Evolutionary conservation across 2,888 invertebrate genomes (phyloP).

Genomic region (Selenia dentaria): DNA sequence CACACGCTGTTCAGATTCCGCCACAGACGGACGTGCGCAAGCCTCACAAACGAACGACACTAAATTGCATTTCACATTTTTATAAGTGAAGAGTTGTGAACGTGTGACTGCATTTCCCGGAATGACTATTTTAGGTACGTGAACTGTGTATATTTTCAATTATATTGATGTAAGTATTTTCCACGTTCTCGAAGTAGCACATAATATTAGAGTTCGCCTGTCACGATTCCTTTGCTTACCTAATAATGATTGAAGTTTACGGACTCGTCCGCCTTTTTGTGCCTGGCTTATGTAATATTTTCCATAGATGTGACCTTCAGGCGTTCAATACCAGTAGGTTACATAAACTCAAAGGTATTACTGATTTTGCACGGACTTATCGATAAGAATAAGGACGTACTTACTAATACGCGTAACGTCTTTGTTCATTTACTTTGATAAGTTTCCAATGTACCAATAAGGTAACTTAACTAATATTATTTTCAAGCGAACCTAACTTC

Average conservation of each 20-base stretch:
- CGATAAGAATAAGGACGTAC: neutral
- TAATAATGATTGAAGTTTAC: conserved; percentile 25
- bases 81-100: conserved; percentile 31
- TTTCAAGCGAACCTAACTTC: no score
- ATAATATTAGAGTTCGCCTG: no score
- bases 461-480: no score
- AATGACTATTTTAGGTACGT: conserved; percentile 75
- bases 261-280: conserved; percentile 21
- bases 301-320: conserved; percentile 46
- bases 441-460: no score
- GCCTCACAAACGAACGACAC: conserved; percentile 17
- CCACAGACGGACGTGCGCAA: conserved; percentile 57
- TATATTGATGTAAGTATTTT: conserved; percentile 1
- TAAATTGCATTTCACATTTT: conserved; percentile 30
- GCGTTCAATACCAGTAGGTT: conserved; percentile 26
- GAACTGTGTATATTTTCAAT: neutral
- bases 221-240: conserved; percentile 11
- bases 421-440: no score
- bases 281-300: conserved; percentile 48
- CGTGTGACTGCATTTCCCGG: conserved; percentile 28
- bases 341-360: conserved; percentile 22
- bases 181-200: no score
- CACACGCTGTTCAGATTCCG: conserved; percentile 64
- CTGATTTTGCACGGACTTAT: neutral
- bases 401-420: no score